Evolutionary conservation across 2,888 invertebrate genomes (phyloP).

Genomic region (Drosophila pseudotalamancana): DNA sequence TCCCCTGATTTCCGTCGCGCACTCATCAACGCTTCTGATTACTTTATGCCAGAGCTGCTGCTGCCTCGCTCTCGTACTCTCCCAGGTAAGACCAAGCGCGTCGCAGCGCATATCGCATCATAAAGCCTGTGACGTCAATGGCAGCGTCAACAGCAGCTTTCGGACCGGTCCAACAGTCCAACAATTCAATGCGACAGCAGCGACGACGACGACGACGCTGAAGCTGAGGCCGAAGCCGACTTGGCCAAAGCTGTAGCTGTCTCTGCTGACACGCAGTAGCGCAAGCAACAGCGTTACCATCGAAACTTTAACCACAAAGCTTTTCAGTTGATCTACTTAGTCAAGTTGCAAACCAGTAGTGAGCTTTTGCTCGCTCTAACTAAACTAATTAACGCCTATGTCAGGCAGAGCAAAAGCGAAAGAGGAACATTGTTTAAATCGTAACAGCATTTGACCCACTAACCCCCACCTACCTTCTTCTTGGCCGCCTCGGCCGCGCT

Average conservation of each 20-base stretch:
- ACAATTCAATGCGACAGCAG: conserved; percentile 56
- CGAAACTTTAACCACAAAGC: conserved; percentile 33
- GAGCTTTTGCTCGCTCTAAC: conserved; percentile 37
- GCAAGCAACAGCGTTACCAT: neutral
- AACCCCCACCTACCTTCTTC: conserved; percentile 88
- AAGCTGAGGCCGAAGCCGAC: conserved; percentile 27
- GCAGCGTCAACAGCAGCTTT: conserved; percentile 54
- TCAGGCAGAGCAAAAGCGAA: neutral
- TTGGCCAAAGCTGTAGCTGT: conserved; percentile 41
- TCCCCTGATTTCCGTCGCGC: conserved; percentile 1
- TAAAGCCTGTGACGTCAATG: conserved; percentile 69
- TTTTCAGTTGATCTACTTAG: conserved; percentile 36
- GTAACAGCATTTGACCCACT: conserved; percentile 85
- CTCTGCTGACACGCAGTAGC: neutral
- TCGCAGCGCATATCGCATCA: conserved; percentile 43
- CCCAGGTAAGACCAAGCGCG: conserved; percentile 39
- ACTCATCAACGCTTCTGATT: neutral
- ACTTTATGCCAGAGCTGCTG: conserved; percentile 55
- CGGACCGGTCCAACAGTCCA: conserved; percentile 69
- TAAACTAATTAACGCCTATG: conserved; percentile 18
- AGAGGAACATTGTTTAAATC: neutral
- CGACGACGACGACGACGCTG: conserved; percentile 2
- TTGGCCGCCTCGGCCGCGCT: conserved; percentile 86
- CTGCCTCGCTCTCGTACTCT: conserved; percentile 1
- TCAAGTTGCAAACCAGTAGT: conserved; percentile 38